Evolutionary conservation across 2,888 invertebrate genomes (phyloP).

Genomic region (Polydrusus cervinus): DNA sequence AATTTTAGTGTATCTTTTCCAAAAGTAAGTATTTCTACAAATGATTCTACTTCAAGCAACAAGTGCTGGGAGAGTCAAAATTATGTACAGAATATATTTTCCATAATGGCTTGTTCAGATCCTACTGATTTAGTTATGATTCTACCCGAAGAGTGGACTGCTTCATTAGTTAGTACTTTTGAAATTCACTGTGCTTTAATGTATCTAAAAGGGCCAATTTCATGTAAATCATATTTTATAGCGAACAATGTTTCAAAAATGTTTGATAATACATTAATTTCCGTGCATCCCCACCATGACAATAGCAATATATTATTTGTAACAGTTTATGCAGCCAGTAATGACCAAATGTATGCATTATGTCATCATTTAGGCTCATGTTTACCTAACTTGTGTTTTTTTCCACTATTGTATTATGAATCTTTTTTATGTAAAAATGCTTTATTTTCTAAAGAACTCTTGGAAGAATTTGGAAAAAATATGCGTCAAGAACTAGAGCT

Average conservation of each 20-base stretch:
- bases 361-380: slow-evolving; percentile 71
- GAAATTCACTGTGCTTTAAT: slow-evolving; percentile 63
- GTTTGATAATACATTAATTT: slow-evolving; percentile 60
- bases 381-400: slow-evolving; percentile 66
- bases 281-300: slow-evolving; percentile 47
- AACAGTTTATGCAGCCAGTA: slow-evolving; percentile 39
- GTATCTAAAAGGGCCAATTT: slow-evolving; percentile 55
- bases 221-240: slow-evolving; percentile 57
- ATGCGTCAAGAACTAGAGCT: slow-evolving; percentile 58
- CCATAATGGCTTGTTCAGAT: slow-evolving; percentile 55
- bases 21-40: slow-evolving; percentile 46
- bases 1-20: slow-evolving; percentile 44
- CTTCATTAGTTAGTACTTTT: slow-evolving; percentile 59
- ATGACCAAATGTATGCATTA: slow-evolving; percentile 68
- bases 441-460: slow-evolving; percentile 28
- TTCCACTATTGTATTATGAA: slow-evolving; percentile 57
- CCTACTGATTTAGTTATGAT: slow-evolving; percentile 59
- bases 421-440: slow-evolving; percentile 44
- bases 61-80: not conserved
- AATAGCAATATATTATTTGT: slow-evolving; percentile 33
- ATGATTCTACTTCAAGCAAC: slow-evolving; percentile 44
- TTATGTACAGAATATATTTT: slow-evolving; percentile 53
- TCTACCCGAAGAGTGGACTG: slow-evolving; percentile 56
- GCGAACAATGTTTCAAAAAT: slow-evolving; percentile 57
- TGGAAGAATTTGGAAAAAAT: slow-evolving; percentile 56